Evolutionary conservation across 2,888 invertebrate species (phyloP).

Genomic region (Hemaris fuciformis): DNA sequence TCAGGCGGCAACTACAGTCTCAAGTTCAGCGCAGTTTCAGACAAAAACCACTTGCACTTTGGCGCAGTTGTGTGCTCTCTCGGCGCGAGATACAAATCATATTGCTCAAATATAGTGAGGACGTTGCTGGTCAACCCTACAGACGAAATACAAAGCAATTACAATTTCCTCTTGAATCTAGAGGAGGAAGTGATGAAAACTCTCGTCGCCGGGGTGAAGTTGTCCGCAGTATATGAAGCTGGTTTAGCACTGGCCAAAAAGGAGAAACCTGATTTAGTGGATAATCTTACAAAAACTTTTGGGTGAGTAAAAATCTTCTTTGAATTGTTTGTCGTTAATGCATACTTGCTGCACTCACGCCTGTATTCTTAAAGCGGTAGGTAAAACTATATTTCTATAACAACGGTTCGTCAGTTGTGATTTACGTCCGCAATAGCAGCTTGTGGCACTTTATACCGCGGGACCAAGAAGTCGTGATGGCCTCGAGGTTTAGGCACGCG

Average conservation of each 20-base stretch:
- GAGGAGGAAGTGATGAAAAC: constrained; percentile 95
- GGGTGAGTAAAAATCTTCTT: too few relatives aligned
- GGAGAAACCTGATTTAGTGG: constrained; percentile 91
- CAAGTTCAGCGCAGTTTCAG: constrained; percentile 97
- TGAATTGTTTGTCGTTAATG: too few relatives aligned
- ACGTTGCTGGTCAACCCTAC: constrained; percentile 98
- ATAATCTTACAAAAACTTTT: constrained; percentile 96
- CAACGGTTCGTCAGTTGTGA: too few relatives aligned
- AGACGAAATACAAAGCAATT: constrained; percentile 89
- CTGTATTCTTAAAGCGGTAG: too few relatives aligned
- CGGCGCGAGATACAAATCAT: constrained; percentile 97
- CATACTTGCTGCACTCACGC: too few relatives aligned
- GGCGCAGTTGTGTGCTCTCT: constrained; percentile 97
- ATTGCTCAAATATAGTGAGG: constrained; percentile 98
- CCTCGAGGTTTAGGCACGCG: too few relatives aligned
- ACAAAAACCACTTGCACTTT: constrained; percentile 96
- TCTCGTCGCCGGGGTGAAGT: constrained; percentile 89
- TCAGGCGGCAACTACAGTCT: constrained; percentile 98
- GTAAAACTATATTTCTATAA: too few relatives aligned
- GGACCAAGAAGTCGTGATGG: too few relatives aligned
- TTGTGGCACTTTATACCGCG: too few relatives aligned
- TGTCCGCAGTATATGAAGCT: constrained; percentile 93
- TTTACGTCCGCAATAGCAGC: too few relatives aligned
- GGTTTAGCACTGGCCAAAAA: constrained; percentile 91
- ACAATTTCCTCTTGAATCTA: constrained; percentile 93